Evolutionary conservation across 2,797 vertebrate species (phyloP), one percentile per base, ranked within the genome.

Genomic region (Thripadectes ignobilis): DNA sequence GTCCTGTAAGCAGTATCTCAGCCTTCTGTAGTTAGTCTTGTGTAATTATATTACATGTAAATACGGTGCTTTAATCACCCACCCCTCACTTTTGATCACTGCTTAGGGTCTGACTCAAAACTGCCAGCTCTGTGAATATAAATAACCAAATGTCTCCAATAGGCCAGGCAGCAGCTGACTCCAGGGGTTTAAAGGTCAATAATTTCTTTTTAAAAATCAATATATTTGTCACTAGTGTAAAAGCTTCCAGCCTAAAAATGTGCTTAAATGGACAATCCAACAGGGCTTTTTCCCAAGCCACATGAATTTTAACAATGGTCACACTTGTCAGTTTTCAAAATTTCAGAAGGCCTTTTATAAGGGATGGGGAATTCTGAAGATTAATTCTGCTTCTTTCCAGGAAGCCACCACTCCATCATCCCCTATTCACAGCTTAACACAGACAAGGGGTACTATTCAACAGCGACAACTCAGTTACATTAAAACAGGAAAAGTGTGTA

Each of bases 141-240:
- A 85, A 85, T 30, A 93, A 65, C 14, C 24, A 77, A 75, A 46
- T 7, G 17, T 54, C 68, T 95, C 57, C 83, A 83, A 36, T 1
- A 74, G 75, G 49, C 43, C 78, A 75, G 54, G 52, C 72, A 85
- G 71, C n/a, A 87, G 72, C 57, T 92, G 84, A 66, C 78, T 89
- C 63, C 49, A 51, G 81, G 36, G 61, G 72, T 94, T 94, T 94
- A 87, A 79, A 95, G 69, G 72, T 94, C 93, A 96, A 94, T 93
- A 80, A 81, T 88, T 94, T 81, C 17, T 90, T 93, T 93, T 86
- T 39, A 57, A 95, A 95, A 90, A 94, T 94, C 87, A 86, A 84
- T 94, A 32, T 71, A 85, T 85, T 88, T 81, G 62, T 81, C 96
- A 84, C 51, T 49, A 92, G 49, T n/a, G 62, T 88, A 86, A 89